Evolutionary conservation across 2,113 vertebrate species (phyloP).

Genomic region (Brachionichthys hirsutus): DNA sequence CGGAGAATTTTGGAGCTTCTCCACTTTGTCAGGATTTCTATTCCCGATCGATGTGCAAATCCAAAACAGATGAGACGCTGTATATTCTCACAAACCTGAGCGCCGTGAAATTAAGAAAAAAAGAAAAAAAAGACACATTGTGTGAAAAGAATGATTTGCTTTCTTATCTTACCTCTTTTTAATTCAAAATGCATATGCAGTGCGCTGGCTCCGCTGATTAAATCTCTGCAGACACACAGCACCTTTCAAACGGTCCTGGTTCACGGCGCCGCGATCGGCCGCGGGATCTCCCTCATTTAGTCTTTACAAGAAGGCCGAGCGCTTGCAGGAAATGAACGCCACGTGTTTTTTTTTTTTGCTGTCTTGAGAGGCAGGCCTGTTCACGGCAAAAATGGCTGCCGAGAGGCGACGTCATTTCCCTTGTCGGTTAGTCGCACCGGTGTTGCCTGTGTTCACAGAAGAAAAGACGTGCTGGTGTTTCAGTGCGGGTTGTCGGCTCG

Average conservation of each 20-base stretch:
- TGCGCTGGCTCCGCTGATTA: too few relatives aligned
- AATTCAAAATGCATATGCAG: neutral
- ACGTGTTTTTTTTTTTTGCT: too few relatives aligned
- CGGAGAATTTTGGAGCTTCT: too few relatives aligned
- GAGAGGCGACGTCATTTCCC: constrained; percentile 60
- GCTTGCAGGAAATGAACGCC: constrained; percentile 57
- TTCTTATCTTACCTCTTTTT: neutral
- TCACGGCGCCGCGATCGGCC: constrained; percentile 11
- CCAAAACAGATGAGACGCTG: too few relatives aligned
- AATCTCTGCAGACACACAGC: neutral
- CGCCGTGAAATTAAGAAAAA: too few relatives aligned
- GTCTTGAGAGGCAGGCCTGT: too few relatives aligned
- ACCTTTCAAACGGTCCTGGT: neutral
- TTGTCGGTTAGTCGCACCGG: constrained; percentile 37
- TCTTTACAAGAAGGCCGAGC: constrained; percentile 56
- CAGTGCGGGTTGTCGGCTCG: neutral
- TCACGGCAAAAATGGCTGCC: constrained; percentile 11
- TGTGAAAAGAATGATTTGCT: too few relatives aligned
- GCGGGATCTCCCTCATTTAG: constrained; percentile 52
- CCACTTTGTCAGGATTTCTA: too few relatives aligned
- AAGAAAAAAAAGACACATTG: too few relatives aligned
- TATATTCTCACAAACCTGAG: too few relatives aligned
- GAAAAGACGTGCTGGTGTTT: constrained; percentile 4
- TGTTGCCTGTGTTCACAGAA: constrained; percentile 22
- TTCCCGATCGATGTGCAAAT: too few relatives aligned